Conservation (phyloP, 64 coral and sea anemone species). For the Anthopleura sola region DNA sequence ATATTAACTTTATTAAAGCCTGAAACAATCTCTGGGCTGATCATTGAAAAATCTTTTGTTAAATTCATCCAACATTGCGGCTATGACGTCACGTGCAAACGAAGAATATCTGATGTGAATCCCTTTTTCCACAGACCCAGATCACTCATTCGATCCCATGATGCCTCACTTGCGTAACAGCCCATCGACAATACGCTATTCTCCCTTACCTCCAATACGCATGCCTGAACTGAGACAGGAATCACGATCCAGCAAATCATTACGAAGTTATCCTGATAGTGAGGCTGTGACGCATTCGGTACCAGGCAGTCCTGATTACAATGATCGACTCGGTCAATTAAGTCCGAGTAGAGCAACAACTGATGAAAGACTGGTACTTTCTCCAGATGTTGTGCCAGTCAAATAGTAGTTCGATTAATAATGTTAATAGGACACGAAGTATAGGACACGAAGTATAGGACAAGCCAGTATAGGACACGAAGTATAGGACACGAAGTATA, state of each 20-base stretch:
- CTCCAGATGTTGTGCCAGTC: slow-evolving; percentile 53
- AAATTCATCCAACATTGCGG: too few relatives aligned
- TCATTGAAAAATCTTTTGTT: too few relatives aligned
- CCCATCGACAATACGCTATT: slow-evolving; percentile 37
- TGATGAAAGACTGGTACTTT: slow-evolving; percentile 4
- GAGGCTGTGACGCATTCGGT: slow-evolving; percentile 48
- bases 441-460: too few relatives aligned
- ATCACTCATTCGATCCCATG: slow-evolving; percentile 47
- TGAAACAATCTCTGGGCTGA: background rate
- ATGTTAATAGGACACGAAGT: too few relatives aligned
- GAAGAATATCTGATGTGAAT: too few relatives aligned
- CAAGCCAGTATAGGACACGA: too few relatives aligned
- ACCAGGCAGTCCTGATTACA: slow-evolving; percentile 54
- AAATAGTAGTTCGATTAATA: slow-evolving; percentile 33
- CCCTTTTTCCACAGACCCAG: slow-evolving; percentile 8
- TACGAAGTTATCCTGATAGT: slow-evolving; percentile 60
- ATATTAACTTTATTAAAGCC: too few relatives aligned
- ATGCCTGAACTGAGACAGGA: slow-evolving; percentile 81
- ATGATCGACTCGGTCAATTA: slow-evolving; percentile 16
- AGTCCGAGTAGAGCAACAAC: slow-evolving; percentile 7
- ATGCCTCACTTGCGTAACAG: slow-evolving; percentile 6
- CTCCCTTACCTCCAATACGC: slow-evolving; percentile 81
- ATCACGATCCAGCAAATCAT: slow-evolving; percentile 69
- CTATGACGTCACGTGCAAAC: too few relatives aligned
- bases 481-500: too few relatives aligned